Evolutionary conservation across 2,888 invertebrate genomes (phyloP).

Genomic region (Agrypnus murinus): DNA sequence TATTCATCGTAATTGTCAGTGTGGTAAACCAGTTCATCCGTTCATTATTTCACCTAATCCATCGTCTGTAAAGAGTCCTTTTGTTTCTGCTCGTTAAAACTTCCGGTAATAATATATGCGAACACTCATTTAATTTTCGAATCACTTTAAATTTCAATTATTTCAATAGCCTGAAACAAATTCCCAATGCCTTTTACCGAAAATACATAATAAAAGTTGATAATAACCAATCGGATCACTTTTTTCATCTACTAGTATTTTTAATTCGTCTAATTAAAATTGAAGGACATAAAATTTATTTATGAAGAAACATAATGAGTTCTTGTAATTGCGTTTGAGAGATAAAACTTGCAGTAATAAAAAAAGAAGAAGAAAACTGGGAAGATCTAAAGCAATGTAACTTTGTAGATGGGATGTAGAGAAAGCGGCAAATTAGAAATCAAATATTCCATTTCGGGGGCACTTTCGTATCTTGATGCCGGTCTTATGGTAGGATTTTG

Average conservation of each 20-base stretch:
- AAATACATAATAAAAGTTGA: no score
- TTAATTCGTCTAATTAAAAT: no score
- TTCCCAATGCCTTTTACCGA: not conserved
- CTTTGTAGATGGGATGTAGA: not conserved
- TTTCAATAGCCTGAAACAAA: not conserved
- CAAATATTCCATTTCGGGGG: slow-evolving; percentile 63
- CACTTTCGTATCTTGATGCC: slow-evolving; percentile 60
- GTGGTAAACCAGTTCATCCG: slow-evolving; percentile 57
- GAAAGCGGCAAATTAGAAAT: slow-evolving; percentile 60
- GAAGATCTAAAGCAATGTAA: no score
- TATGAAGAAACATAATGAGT: no score
- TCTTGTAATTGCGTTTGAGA: no score
- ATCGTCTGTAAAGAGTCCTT: slow-evolving; percentile 39
- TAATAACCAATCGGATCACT: no score
- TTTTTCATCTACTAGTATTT: no score
- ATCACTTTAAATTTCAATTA: slow-evolving; percentile 17
- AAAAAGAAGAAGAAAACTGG: not conserved
- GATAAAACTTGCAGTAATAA: not conserved
- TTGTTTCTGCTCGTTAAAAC: slow-evolving; percentile 41
- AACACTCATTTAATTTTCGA: slow-evolving; percentile 16
- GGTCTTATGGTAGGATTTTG: slow-evolving; percentile 56
- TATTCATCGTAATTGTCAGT: slow-evolving; percentile 54
- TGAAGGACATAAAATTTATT: no score
- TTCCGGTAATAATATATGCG: slow-evolving; percentile 14
- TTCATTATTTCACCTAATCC: slow-evolving; percentile 60